Base-by-base conservation (phyloP, 2,888 invertebrate species). In the Rosalia funebris region DNA sequence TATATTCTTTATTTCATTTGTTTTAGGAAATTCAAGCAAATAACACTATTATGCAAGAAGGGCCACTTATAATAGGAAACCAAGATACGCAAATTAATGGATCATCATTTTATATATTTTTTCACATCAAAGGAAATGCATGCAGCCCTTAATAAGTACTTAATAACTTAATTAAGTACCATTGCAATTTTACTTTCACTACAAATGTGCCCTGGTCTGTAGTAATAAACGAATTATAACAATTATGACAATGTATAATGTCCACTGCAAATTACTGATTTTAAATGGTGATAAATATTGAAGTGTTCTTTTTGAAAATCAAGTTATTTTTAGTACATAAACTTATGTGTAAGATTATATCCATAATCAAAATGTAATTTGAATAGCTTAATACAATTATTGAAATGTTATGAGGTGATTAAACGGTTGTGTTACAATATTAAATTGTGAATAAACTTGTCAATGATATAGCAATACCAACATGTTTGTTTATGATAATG, bases 381-480 rank as follows among this genome's bases (percentile, higher is more conserved):
- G 16, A 54, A 41, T 53, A 25, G 4, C 25, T 25, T 5, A 7
- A 5, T 25, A 25, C 25, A 14, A 39, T 36, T 44, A 42, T 56
- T 64, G 41, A 56, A 64, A 58, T 56, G 52, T 36, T 56, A 56
- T 48, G 48, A 20, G 39, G 42, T 48, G 50, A 48, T 46, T 57
- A 42, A 50, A 57, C 50, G 47, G 57, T 60, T 65, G 55, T 56
- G 57, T 65, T 63, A 57, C 42, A 9, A 47, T 59, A 60, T 58
- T 20, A 53, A 59, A 45, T 52, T 53, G 19, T 45, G 32, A 25
- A 55, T 55, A 55, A 5, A 25, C 36, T 34, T 56, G 65, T 65
- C 65, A 65, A 65, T 65, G 65, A 47, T 60, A 58, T 62, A 65
- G 65, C 65, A 65, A 65, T 65, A 65, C 48, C 34, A 48, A 16